Base-by-base conservation (phyloP, 2,113 vertebrate species). In the Pterophyllum scalare region DNA sequence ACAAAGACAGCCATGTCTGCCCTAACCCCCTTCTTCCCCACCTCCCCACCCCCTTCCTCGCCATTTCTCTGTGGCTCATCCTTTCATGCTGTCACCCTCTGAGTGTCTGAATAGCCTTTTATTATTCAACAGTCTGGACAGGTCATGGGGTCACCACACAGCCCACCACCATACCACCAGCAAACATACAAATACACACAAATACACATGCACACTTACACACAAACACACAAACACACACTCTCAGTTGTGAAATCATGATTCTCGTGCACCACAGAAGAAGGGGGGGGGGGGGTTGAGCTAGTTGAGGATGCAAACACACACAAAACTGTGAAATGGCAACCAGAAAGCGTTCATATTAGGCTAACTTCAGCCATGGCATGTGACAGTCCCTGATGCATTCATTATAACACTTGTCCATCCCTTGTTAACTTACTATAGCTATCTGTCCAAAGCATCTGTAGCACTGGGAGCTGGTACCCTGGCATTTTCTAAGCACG, bases 61-160 rank as follows among this genome's bases (percentile, higher is more conserved):
- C 61, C 35, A 62, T 33, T 77, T 62, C 59, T 80, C 81, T 43
- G 64, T 70, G 84, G 84, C 89, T 92, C 86, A 85, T 91, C 91
- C 91, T 94, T 94, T 94, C 92, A 94, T 91, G 89, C 94, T 94
- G 94, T 93, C 92, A 90, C 84, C 76, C 78, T 65, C 77, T 26
- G 88, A 91, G 85, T 77, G 82, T 90, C 88, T 93, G 92, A 95
- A 95, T 93, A 92, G 91, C 83, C 91, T 94, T 93, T 93, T 94
- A 94, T 95, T 95, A 94, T 95, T 94, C 91, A 93, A 91, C 90
- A 94, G 92, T 87, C 89, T 91, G 90, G 81, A 84, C 72, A 88
- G 95, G 94, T 94, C 91, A 14, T 1, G 1, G 88, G 91, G 93
- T 94, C 92, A 90, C 8, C 4, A n/a, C 77, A 38, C 60, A 79